Conservation (phyloP, 2,797 vertebrate genomes). For the Siniperca scherzeri region DNA sequence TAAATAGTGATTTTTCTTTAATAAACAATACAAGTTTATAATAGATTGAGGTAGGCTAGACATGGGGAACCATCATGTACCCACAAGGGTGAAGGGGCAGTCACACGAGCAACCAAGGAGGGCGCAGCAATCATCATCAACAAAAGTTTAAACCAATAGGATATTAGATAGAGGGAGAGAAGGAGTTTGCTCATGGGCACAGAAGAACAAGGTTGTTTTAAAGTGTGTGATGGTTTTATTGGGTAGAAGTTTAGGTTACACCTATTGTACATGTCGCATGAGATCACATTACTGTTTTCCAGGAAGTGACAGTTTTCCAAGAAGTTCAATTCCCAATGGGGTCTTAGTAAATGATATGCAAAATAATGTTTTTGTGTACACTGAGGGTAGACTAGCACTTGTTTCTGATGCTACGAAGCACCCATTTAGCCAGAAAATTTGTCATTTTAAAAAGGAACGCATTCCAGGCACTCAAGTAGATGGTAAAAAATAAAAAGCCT, state of each 20-base stretch:
- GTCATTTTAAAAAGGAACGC: too few relatives aligned
- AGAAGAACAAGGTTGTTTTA: neutral
- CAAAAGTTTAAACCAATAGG: neutral
- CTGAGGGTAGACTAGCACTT: neutral
- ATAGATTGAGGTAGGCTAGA: neutral
- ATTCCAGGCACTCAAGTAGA: too few relatives aligned
- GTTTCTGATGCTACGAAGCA: neutral
- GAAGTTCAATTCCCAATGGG: conserved; percentile 23
- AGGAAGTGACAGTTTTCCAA: conserved; percentile 48
- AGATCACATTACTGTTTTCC: conserved; percentile 33
- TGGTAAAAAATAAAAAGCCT: too few relatives aligned
- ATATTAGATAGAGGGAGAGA: neutral
- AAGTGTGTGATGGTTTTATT: conserved; percentile 21
- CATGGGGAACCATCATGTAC: neutral
- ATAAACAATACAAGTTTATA: neutral
- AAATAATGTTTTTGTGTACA: conserved; percentile 18
- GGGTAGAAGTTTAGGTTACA: conserved; percentile 9
- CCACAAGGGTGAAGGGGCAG: neutral
- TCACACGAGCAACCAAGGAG: neutral
- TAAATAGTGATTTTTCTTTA: neutral
- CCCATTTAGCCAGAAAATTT: neutral
- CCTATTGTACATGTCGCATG: neutral
- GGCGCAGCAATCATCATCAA: neutral
- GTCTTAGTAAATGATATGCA: conserved; percentile 31
- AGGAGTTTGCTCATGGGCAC: neutral